These are phyloP conservation scores for Tetropium fuscum DNA, from an alignment of 2,888 invertebrate species.

Conservation along the genomic window DNA sequence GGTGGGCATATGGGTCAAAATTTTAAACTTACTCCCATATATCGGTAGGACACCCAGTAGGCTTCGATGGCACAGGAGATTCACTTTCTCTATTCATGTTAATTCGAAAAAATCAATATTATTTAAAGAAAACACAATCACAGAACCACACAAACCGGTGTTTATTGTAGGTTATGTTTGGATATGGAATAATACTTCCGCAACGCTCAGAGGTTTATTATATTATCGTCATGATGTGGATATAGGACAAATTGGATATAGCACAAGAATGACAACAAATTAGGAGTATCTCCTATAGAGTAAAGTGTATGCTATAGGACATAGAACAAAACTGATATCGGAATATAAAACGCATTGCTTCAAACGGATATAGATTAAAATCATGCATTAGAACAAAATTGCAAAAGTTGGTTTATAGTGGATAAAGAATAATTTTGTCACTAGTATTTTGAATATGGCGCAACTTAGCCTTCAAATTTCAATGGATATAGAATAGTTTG, in stretches of 20 bases:
- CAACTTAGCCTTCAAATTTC: constrained; percentile 7
- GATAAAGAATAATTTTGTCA: constrained; percentile 11
- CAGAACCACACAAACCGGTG: neutral
- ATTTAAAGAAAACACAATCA: constrained; percentile 10
- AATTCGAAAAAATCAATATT: neutral
- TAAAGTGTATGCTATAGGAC: neutral
- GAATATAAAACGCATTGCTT: neutral
- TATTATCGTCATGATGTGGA: constrained; percentile 6
- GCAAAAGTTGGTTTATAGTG: neutral
- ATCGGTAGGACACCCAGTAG: constrained; percentile 1
- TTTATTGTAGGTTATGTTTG: constrained; percentile 1
- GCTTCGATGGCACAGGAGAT: constrained; percentile 5
- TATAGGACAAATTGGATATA: constrained; percentile 10
- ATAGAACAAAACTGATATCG: constrained; percentile 2
- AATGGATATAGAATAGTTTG: neutral
- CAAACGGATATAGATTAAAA: constrained; percentile 5
- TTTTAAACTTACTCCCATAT: neutral
- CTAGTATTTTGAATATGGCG: constrained; percentile 3
- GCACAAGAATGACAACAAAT: constrained; percentile 1
- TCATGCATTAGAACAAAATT: neutral
- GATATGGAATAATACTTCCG: constrained; percentile 6
- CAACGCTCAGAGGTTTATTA: neutral
- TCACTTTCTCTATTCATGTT: constrained; percentile 8
- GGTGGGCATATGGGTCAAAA: constrained; percentile 2
- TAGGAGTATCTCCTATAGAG: neutral